These are phyloP conservation scores for Aporrectodea caliginosa DNA, from an alignment of 1,140 invertebrate genomes.

Conservation along the genomic window DNA sequence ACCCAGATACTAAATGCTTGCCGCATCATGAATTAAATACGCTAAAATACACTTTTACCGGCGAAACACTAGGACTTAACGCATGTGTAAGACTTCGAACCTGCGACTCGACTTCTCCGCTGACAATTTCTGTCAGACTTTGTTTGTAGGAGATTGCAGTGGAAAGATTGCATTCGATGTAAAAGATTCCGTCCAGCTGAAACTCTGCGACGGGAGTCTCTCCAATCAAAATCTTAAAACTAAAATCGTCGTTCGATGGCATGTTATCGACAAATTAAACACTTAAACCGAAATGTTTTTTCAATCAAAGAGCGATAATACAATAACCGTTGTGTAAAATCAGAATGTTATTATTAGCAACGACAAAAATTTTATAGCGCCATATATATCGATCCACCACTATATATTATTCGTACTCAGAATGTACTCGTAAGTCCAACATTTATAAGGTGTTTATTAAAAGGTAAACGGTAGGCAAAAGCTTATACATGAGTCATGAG, in stretches of 20 bases:
- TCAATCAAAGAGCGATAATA: too few relatives aligned
- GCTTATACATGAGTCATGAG: too few relatives aligned
- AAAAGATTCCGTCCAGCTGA: background rate
- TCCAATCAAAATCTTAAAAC: background rate
- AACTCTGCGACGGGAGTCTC: background rate
- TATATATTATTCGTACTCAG: too few relatives aligned
- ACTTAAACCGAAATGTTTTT: too few relatives aligned
- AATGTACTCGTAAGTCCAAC: too few relatives aligned
- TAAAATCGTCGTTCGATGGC: background rate
- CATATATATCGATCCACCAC: too few relatives aligned
- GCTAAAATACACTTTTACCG: background rate
- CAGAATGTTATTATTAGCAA: too few relatives aligned
- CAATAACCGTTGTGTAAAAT: too few relatives aligned
- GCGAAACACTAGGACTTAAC: background rate
- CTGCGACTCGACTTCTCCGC: background rate
- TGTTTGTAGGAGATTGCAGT: background rate
- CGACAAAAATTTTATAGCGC: too few relatives aligned
- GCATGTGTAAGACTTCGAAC: background rate
- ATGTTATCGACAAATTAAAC: background rate
- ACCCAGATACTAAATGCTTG: background rate
- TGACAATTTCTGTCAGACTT: background rate
- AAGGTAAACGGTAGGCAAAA: too few relatives aligned
- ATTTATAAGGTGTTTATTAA: too few relatives aligned
- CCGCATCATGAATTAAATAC: background rate
- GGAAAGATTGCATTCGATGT: background rate